A percentile compares a stretch with the other conserved stretches of the same genome.
Evolutionary conservation across 2,113 vertebrate species (phyloP).

Genomic region (Eidolon helvum): DNA sequence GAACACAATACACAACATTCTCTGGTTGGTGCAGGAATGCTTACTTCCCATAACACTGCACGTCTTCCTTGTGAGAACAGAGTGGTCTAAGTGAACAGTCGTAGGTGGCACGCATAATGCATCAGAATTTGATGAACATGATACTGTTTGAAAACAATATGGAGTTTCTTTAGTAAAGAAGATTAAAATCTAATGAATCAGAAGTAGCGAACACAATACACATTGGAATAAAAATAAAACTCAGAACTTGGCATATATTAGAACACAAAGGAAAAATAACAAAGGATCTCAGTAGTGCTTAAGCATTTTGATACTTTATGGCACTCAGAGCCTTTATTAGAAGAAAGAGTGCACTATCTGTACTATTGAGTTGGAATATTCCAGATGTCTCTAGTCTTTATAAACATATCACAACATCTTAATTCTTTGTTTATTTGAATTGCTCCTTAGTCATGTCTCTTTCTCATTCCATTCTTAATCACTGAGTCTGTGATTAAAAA

Average conservation of each 20-base stretch:
- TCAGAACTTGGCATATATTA: background rate
- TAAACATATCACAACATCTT: constrained; percentile 59
- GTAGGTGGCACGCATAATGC: background rate
- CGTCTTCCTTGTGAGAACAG: background rate
- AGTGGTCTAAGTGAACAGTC: background rate
- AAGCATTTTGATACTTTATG: constrained; percentile 8
- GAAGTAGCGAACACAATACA: background rate
- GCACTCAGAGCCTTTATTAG: background rate
- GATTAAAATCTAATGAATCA: background rate
- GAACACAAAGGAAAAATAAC: background rate
- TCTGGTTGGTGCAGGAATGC: background rate
- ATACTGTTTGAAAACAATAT: background rate
- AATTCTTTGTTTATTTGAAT: constrained; percentile 70
- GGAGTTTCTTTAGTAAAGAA: background rate
- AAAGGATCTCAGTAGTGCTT: background rate
- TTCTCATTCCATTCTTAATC: constrained; percentile 67
- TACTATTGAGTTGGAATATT: constrained; percentile 17
- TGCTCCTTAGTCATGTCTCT: constrained; percentile 40
- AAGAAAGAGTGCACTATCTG: constrained; percentile 34
- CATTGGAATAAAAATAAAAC: background rate
- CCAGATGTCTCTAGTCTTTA: constrained; percentile 51
- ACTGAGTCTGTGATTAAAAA: constrained; percentile 69
- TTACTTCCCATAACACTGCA: background rate
- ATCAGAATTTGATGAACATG: background rate
- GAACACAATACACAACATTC: background rate